A percentile compares a stretch with the other conserved stretches of the same genome.
These are phyloP conservation scores for Atlantisia rogersi DNA, from an alignment of 2,113 vertebrate genomes.

Conservation along the genomic window DNA sequence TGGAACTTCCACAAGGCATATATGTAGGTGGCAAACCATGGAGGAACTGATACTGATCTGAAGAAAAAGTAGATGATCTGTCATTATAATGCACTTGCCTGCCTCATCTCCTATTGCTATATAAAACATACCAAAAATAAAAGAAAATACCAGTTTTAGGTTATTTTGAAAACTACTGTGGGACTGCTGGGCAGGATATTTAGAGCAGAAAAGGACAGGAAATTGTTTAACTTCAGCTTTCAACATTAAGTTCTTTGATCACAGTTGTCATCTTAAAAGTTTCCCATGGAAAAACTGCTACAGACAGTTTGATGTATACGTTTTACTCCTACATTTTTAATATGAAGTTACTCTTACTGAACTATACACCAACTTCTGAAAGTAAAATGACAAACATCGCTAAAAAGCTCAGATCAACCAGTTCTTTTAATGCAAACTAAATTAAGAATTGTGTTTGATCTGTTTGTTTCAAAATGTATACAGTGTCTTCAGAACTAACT, in stretches of 20 bases:
- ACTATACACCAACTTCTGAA: not conserved
- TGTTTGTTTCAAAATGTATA: not conserved
- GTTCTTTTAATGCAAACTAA: not conserved
- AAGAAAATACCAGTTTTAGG: not conserved
- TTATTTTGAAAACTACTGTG: not conserved
- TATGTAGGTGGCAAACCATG: not conserved
- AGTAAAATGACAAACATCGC: not conserved
- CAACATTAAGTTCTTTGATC: slow-evolving; percentile 33
- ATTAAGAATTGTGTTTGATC: not conserved
- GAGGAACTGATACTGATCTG: not conserved
- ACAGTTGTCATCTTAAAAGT: not conserved
- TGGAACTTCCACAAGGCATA: not conserved
- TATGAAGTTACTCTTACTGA: not conserved
- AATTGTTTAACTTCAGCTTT: not conserved
- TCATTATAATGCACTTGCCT: not conserved
- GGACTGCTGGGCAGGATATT: not conserved
- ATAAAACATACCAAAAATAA: not conserved
- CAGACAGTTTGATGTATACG: not conserved
- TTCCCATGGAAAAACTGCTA: not conserved
- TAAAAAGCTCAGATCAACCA: not conserved
- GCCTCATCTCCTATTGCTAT: not conserved
- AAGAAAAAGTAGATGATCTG: not conserved
- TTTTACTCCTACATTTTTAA: not conserved
- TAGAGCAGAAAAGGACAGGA: not conserved
- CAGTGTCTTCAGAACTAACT: not conserved